A percentile compares a stretch with the other conserved stretches of the same genome.
phyloP scores from a whole-genome alignment of 2,797 vertebrate genomes.

The Enteromius paludinosus region DNA sequence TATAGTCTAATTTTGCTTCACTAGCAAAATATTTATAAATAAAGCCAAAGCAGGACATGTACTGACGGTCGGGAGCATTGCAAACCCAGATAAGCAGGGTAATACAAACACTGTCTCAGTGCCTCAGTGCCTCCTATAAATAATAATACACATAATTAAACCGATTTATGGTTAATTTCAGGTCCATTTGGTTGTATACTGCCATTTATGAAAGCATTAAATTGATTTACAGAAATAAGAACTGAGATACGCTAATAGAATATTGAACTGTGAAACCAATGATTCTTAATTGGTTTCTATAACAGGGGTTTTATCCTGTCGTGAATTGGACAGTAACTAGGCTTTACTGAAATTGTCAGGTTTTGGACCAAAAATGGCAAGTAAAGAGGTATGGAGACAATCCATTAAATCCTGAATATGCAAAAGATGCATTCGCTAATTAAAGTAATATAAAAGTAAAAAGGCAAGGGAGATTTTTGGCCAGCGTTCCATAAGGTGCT shows the following conservation, averaged over 20 bases:
- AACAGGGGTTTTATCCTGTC: not conserved
- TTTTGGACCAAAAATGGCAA: not conserved
- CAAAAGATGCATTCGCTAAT: constrained; percentile 30
- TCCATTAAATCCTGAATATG: constrained; percentile 12
- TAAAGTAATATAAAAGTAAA: constrained; percentile 36
- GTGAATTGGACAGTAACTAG: not conserved
- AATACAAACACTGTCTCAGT: not conserved
- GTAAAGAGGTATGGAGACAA: not conserved
- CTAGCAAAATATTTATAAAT: not conserved
- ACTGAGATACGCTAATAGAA: not conserved
- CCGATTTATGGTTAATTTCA: not conserved
- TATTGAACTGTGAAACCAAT: constrained; percentile 22
- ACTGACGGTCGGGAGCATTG: not conserved
- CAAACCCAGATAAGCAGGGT: not conserved
- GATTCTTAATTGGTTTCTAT: not conserved
- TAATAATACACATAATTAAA: not conserved
- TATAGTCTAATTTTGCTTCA: not conserved
- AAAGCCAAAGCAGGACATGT: not conserved
- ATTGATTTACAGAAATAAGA: not conserved
- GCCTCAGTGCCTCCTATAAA: not conserved
- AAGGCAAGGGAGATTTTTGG: constrained; percentile 10
- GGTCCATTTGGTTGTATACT: not conserved
- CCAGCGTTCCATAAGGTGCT: constrained; percentile 25
- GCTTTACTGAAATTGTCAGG: not conserved
- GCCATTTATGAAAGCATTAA: not conserved